Evolutionary conservation across 2,797 vertebrate species (phyloP), one percentile per base, ranked within the genome.

Genomic region (Molossus molossus): DNA sequence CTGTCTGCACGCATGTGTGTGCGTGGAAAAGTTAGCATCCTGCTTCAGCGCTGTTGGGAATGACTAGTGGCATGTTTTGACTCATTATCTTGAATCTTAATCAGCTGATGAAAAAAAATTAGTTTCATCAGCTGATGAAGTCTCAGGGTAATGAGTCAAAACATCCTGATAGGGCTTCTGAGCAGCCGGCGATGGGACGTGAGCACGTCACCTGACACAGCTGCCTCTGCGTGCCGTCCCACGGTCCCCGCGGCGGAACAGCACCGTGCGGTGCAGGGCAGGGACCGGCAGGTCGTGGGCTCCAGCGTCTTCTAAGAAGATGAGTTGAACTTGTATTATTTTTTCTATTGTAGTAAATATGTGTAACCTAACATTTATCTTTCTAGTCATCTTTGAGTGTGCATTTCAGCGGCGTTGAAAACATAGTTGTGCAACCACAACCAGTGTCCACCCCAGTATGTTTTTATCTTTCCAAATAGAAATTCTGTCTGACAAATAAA

Each of bases 71-170:
- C 97, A 96, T 95, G 95, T 98, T 98, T 98, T 87, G 0, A 98
- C 96, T 98, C 97, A 97, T 98, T 98, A 98, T 97, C 96, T 98
- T 98, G 98, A 98, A 98, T 98, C 97, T 98, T 98, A 98, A 98
- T 98, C 97, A 98, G 92, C 92, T 96, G 97, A 95, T 98, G 93
- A 95, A 97, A 98, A 97, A 97, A 97, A 97, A 95, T 93, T 96
- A 97, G 95, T 98, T 98, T 94, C 95, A 96, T 98, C 97, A 97
- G 95, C 97, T 98, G 98, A 98, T 98, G 98, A 98, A 98, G 94
- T 33, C 95, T 97, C 83, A 77, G 96, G 97, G 88, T 98, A 98
- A 98, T 96, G 98, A 98, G 96, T 98, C 97, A 98, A 98, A 98
- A 98, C 97, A 98, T 97, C 91, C 96, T 97, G 97, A 97, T 94